phyloP scores from a whole-genome alignment of 2,797 vertebrate species.

The Eupleurogrammus muticus region DNA sequence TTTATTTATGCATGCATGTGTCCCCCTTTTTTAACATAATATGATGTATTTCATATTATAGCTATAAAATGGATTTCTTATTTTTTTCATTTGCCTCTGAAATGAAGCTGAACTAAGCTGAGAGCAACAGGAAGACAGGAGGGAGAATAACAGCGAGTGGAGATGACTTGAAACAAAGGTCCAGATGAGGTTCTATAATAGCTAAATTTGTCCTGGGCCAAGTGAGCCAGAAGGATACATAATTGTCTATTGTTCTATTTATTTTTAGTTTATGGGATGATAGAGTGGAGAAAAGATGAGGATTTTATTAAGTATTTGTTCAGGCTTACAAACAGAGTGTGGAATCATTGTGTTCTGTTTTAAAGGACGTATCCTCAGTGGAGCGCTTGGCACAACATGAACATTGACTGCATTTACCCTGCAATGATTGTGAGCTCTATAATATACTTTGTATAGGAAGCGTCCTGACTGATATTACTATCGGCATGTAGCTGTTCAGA shows the following conservation, averaged over 20 bases:
- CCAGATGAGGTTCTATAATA: background rate
- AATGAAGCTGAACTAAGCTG: background rate
- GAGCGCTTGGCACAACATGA: constrained; percentile 13
- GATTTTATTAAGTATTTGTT: background rate
- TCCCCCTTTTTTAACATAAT: constrained; percentile 11
- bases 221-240: constrained; percentile 22
- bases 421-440: constrained; percentile 27
- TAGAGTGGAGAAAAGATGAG: constrained; percentile 17
- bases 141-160: constrained; percentile 19
- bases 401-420: constrained; percentile 48
- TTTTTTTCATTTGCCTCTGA: background rate
- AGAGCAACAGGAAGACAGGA: constrained; percentile 13
- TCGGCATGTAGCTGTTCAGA: constrained; percentile 4
- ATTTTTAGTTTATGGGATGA: constrained; percentile 34
- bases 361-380: constrained; percentile 26
- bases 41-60: constrained; percentile 7
- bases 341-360: constrained; percentile 12
- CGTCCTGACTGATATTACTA: constrained; percentile 20
- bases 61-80: constrained; percentile 1
- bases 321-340: background rate
- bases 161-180: constrained; percentile 34
- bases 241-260: constrained; percentile 29
- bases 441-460: constrained; percentile 34
- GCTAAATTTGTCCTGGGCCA: constrained; percentile 25
- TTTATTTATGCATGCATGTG: constrained; percentile 11